Percentiles rank a stretch among this genome's conserved stretches.
phyloP scores from a whole-genome alignment of 2,888 invertebrate genomes.

The Metallyticus violacea region DNA sequence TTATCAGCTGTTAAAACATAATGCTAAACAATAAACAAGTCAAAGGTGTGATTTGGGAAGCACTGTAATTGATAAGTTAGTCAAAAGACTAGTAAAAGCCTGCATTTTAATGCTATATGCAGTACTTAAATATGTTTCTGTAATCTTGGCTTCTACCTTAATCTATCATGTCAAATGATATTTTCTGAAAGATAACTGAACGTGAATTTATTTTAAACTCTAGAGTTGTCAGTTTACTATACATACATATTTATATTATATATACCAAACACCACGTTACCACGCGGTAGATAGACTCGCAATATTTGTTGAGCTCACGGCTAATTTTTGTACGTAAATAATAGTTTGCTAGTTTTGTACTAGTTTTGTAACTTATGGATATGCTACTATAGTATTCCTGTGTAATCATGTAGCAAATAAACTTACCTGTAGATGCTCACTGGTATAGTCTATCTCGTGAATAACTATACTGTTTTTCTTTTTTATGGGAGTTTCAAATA shows the following conservation, averaged over 20 bases:
- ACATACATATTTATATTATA: too few species aligned
- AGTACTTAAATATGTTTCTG: slow-evolving; percentile 7
- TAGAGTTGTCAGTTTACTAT: slow-evolving; percentile 5
- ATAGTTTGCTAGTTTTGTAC: slow-evolving; percentile 58
- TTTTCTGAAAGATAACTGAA: too few species aligned
- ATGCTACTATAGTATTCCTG: slow-evolving; percentile 22
- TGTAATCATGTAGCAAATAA: slow-evolving; percentile 11
- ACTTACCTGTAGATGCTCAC: background rate
- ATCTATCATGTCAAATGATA: background rate
- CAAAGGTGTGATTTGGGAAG: too few species aligned
- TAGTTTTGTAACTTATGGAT: slow-evolving; percentile 51
- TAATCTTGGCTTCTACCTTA: slow-evolving; percentile 9
- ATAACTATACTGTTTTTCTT: background rate
- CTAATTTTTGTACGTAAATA: slow-evolving; percentile 50
- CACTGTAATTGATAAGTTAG: background rate
- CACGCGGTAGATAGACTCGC: slow-evolving; percentile 23
- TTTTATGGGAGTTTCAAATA: background rate
- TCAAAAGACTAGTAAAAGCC: background rate
- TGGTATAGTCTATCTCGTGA: background rate
- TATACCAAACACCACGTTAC: slow-evolving; percentile 7
- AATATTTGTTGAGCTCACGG: slow-evolving; percentile 45
- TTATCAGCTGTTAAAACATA: too few species aligned
- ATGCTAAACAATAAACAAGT: too few species aligned
- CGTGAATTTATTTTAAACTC: background rate
- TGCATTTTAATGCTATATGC: background rate